Conservation (phyloP, 2,888 invertebrate genomes). For the Drosophila antonietae region DNA sequence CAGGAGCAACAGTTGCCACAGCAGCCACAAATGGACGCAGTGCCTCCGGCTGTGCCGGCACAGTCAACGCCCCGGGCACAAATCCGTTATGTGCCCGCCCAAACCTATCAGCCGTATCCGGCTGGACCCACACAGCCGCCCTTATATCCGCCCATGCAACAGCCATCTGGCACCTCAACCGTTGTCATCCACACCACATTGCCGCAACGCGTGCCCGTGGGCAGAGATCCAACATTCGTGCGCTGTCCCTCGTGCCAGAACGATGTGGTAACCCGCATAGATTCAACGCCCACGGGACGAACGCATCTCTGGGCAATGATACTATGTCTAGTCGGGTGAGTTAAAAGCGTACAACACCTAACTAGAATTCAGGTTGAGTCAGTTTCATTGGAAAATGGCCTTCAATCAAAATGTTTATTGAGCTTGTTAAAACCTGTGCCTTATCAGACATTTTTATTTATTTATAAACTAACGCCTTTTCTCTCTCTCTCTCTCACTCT, state of each 20-base stretch:
- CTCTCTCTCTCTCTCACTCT: too few relatives aligned
- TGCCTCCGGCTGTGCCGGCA: background rate
- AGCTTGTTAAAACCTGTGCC: background rate
- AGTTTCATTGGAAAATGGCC: background rate
- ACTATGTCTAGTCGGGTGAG: constrained; percentile 44
- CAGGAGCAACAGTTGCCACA: constrained; percentile 16
- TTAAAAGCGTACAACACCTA: background rate
- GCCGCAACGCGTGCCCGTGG: constrained; percentile 22
- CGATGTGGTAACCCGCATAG: constrained; percentile 44
- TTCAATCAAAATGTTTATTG: background rate
- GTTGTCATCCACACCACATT: constrained; percentile 35
- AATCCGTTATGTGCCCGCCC: constrained; percentile 14
- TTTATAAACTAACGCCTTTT: background rate
- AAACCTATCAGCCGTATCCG: constrained; percentile 46
- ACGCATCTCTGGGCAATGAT: constrained; percentile 32
- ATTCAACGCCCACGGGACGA: background rate
- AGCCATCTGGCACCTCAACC: background rate
- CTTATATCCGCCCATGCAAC: constrained; percentile 35
- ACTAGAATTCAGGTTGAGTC: constrained; percentile 4
- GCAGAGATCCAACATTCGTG: constrained; percentile 41
- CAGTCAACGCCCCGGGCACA: constrained; percentile 1
- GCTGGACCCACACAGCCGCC: constrained; percentile 43
- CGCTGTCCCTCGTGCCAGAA: constrained; percentile 42
- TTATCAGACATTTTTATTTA: constrained; percentile 1
- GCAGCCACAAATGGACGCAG: constrained; percentile 8